Evolutionary conservation across 2,797 vertebrate species (phyloP).

Genomic region (Alauda arvensis): DNA sequence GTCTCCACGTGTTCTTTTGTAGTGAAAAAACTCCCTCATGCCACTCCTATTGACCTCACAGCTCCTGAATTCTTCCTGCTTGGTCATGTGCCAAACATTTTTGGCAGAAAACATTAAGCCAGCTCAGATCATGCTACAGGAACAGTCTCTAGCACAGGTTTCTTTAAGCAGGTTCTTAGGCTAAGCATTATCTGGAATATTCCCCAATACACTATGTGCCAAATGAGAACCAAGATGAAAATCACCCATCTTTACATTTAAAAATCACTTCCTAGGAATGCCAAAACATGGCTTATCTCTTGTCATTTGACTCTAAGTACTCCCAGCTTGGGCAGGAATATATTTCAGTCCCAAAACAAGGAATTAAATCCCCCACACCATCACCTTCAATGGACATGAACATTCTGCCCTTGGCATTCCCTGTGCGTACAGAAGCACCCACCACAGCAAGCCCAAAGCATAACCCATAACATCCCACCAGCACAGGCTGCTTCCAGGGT

Average conservation of each 20-base stretch:
- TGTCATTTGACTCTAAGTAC: not conserved
- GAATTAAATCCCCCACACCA: not conserved
- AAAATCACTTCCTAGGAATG: not conserved
- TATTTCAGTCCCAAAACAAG: not conserved
- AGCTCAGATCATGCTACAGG: not conserved
- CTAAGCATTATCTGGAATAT: not conserved
- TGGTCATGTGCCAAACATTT: not conserved
- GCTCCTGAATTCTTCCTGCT: not conserved
- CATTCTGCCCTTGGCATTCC: not conserved
- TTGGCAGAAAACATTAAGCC: not conserved
- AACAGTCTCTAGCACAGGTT: not conserved
- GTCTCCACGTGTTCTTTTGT: not conserved
- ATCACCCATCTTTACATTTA: fast-evolving
- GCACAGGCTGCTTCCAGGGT: not conserved
- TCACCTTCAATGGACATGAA: not conserved
- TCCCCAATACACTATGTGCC: not conserved
- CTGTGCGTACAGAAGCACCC: not conserved
- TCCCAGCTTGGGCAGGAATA: not conserved
- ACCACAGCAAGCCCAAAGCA: not conserved
- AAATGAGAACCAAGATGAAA: not conserved
- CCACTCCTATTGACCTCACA: not conserved
- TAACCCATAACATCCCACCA: not conserved
- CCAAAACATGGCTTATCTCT: not conserved
- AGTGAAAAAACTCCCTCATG: not conserved
- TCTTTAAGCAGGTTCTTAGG: not conserved